Base-by-base conservation (phyloP, 1,140 invertebrate species). In the Pissodes strobi region DNA sequence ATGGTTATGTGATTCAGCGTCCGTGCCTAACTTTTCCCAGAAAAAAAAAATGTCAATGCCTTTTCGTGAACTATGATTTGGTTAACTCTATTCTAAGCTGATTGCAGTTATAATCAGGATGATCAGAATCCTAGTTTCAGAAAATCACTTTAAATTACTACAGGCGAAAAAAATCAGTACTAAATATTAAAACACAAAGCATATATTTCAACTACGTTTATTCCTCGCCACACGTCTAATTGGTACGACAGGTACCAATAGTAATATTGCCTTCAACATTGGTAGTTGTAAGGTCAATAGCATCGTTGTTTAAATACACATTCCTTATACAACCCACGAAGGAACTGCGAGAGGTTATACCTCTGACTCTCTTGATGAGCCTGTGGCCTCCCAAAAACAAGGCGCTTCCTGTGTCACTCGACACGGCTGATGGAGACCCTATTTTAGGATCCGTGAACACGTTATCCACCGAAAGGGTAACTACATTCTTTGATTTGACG, bases 341-440 rank as follows among this genome's bases (percentile, higher is more conserved):
- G 49, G 90, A 87, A 10, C 85, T 80, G 1, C 81, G 80, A 18
- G 88, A 87, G 27, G 77, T 75, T 0, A 84, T 79, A 8, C 85
- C 85, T 69, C 76, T 85, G 1, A 81, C 79, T 69, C 76, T 82
- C 64, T 71, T 75, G 66, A 80, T 82, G 12, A 79, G 85, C 68
- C 88, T 87, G 77, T 96, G 88, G 0, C 95, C 94, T 27, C 96
- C 96, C 69, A 98, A 82, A 76, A 90, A 98, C 1, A 99, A 78
- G 0, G 93, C 89, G 69, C 93, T 87, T 22, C 87, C 89, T 0
- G 94, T 95, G 64, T 92, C 86, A 0, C 92, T 90, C 1, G 85
- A 84, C 0, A 83, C 82, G 1, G 84, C 82, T 41, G 83, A 85
- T 41, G 82, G 82, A 27, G 77, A 75, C 12, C 91, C 90, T n/a